Conservation (phyloP, 2,113 vertebrate genomes). For the Gymnarchus niloticus region DNA sequence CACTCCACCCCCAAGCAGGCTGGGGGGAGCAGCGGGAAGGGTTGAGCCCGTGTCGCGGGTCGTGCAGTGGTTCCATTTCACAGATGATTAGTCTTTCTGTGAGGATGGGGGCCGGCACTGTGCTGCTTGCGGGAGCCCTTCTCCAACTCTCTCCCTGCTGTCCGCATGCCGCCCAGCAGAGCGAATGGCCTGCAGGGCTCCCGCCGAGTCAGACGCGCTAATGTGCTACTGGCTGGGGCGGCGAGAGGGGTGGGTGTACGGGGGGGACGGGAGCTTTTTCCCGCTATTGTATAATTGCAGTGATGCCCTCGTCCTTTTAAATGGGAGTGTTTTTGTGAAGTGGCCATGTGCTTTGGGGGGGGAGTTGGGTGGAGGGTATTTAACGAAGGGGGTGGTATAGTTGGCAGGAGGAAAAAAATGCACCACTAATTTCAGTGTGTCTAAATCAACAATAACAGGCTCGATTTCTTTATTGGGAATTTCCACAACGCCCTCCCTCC, state of each 20-base stretch:
- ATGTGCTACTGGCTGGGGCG: constrained; percentile 45
- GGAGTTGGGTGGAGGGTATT: constrained; percentile 63
- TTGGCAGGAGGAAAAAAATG: constrained; percentile 78
- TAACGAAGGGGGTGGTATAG: constrained; percentile 77
- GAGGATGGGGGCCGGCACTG: constrained; percentile 92
- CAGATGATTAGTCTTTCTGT: constrained; percentile 99
- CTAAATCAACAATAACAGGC: constrained; percentile 81
- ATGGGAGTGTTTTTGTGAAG: constrained; percentile 73
- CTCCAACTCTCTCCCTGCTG: constrained; percentile 91
- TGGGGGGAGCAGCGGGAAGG: constrained; percentile 85
- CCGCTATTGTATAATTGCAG: constrained; percentile 99
- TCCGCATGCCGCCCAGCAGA: constrained; percentile 82
- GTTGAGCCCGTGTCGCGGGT: constrained; percentile 98
- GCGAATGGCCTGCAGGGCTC: constrained; percentile 99
- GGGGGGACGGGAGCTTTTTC: constrained; percentile 92
- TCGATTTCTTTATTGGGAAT: constrained; percentile 75
- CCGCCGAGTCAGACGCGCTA: constrained; percentile 95
- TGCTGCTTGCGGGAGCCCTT: constrained; percentile 81
- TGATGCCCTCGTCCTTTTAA: constrained; percentile 73
- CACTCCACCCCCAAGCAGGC: constrained; percentile 61
- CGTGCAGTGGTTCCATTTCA: constrained; percentile 99
- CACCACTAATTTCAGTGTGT: constrained; percentile 79
- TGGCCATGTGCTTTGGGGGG: constrained; percentile 62
- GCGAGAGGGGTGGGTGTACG: constrained; percentile 84
- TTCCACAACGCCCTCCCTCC: constrained; percentile 64